These are phyloP conservation scores for Triplophysa dalaica DNA, from an alignment of 2,113 vertebrate genomes.

Conservation along the genomic window DNA sequence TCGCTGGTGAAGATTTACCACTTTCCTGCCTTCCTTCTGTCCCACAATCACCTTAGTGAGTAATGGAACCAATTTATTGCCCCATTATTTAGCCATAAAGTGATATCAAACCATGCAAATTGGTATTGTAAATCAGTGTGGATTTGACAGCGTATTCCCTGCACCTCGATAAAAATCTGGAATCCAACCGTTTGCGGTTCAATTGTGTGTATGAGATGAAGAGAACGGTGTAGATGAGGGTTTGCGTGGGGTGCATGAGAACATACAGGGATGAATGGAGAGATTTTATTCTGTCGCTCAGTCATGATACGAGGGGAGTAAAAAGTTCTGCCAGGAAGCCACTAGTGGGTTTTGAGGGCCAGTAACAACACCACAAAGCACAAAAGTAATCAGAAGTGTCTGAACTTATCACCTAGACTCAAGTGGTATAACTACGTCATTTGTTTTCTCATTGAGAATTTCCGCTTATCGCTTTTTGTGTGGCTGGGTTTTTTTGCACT, in stretches of 20 bases:
- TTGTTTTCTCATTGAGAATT: too few relatives aligned
- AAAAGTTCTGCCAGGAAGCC: slow-evolving; percentile 9
- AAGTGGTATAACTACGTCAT: too few relatives aligned
- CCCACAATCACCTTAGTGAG: slow-evolving; percentile 21
- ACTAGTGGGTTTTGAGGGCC: too few relatives aligned
- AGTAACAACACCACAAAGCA: too few relatives aligned
- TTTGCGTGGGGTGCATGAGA: slow-evolving; percentile 7
- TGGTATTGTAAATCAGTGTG: slow-evolving; percentile 22
- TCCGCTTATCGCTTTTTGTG: too few relatives aligned
- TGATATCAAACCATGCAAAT: slow-evolving; percentile 41
- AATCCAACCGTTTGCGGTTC: not conserved
- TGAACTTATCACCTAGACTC: too few relatives aligned
- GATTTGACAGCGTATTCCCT: slow-evolving; percentile 24
- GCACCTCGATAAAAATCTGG: slow-evolving; percentile 7
- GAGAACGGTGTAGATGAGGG: slow-evolving; percentile 16
- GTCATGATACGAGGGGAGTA: slow-evolving; percentile 44
- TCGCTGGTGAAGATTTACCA: slow-evolving; percentile 30
- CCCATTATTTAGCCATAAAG: slow-evolving; percentile 38
- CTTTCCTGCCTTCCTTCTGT: not conserved
- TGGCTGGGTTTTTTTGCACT: too few relatives aligned
- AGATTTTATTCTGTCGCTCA: slow-evolving; percentile 55
- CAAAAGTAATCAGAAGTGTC: too few relatives aligned
- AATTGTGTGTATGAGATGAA: not conserved
- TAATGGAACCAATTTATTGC: slow-evolving; percentile 47
- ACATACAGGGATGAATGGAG: slow-evolving; percentile 19